Conservation (phyloP, 2,797 vertebrate genomes). For the Simalia tracyae region DNA sequence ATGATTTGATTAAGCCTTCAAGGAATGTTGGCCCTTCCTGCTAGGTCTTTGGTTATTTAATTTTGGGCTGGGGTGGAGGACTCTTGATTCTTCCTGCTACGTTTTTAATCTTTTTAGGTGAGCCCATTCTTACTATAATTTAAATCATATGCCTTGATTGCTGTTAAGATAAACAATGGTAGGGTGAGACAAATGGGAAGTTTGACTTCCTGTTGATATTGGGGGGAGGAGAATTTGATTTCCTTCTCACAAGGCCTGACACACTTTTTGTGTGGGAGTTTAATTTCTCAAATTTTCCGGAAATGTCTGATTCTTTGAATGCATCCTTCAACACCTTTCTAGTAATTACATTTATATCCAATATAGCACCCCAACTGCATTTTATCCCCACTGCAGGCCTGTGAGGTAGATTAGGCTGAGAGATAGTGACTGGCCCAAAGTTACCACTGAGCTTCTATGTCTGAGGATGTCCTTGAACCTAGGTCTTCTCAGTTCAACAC, state of each 20-base stretch:
- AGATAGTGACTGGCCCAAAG: not conserved
- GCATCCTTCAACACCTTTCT: not conserved
- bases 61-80: no score
- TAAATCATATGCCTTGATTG: no score
- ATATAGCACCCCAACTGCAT: not conserved
- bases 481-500: not conserved
- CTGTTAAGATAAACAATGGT: no score
- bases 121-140: no score
- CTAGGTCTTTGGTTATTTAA: no score
- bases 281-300: not conserved
- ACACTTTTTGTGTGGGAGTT: not conserved
- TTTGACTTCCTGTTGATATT: no score
- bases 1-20: no score
- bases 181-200: no score
- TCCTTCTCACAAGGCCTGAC: not conserved
- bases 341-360: not conserved
- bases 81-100: no score
- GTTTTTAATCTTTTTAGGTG: no score
- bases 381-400: not conserved
- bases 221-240: no score
- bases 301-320: not conserved
- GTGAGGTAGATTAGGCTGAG: not conserved
- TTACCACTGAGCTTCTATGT: not conserved
- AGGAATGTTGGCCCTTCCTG: no score
- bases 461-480: not conserved